Conservation (phyloP, 2,888 invertebrate species). For the Lordiphosa andalusiaca region DNA sequence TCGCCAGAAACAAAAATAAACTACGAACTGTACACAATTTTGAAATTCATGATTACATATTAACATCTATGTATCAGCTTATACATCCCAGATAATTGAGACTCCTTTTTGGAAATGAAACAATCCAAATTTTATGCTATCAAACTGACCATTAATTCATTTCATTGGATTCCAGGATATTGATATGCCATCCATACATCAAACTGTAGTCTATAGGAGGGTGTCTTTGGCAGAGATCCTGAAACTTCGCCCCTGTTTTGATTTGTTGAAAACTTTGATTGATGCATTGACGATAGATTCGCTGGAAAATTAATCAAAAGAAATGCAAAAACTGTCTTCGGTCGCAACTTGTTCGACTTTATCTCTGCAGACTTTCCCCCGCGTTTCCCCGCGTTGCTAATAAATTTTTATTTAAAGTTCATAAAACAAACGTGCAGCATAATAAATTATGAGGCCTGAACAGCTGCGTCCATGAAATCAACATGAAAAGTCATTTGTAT, state of each 20-base stretch:
- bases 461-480: constrained; percentile 74
- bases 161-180: constrained; percentile 22
- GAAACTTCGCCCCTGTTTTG: constrained; percentile 5
- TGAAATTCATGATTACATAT: no score
- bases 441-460: constrained; percentile 62
- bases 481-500: constrained; percentile 74
- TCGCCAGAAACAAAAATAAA: no score
- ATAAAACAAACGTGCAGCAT: constrained; percentile 59
- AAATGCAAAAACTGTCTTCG: constrained; percentile 38
- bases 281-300: constrained; percentile 38
- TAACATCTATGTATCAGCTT: no score
- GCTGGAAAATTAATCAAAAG: constrained; percentile 37
- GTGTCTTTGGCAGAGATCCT: background rate
- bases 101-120: no score
- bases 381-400: constrained; percentile 18
- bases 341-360: constrained; percentile 35
- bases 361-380: constrained; percentile 11
- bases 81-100: no score
- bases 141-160: constrained; percentile 21
- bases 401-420: constrained; percentile 67
- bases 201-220: constrained; percentile 3
- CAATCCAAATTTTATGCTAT: no score
- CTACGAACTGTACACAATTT: no score
- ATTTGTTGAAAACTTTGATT: constrained; percentile 47
- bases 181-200: constrained; percentile 25